These are phyloP conservation scores for Bubo bubo DNA, from an alignment of 2,113 vertebrate genomes.

Conservation along the genomic window DNA sequence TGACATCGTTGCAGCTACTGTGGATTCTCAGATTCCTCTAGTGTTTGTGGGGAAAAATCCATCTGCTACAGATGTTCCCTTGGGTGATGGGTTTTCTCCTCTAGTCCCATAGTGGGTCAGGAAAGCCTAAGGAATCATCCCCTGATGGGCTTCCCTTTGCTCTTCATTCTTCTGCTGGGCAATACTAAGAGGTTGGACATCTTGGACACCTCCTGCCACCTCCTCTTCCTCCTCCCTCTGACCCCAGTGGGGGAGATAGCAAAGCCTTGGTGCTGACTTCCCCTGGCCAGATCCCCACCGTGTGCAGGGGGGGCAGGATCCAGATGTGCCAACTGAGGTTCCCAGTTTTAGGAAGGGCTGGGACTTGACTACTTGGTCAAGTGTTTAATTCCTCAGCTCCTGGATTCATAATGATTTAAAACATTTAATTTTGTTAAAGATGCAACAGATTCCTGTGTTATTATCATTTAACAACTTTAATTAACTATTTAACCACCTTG, in stretches of 20 bases:
- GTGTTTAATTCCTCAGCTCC: background rate
- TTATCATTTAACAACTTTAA: background rate
- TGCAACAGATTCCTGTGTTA: background rate
- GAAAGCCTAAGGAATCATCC: background rate
- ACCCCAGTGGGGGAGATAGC: rapidly evolving
- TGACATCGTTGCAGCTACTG: slow-evolving; percentile 26
- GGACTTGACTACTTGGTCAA: background rate
- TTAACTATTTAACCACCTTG: background rate
- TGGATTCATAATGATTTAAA: background rate
- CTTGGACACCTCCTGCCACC: background rate
- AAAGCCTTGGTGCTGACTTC: rapidly evolving
- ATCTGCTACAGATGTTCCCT: background rate
- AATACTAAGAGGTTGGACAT: background rate
- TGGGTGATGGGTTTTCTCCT: background rate
- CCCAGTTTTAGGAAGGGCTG: background rate
- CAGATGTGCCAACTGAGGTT: background rate
- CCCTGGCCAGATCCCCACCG: rapidly evolving
- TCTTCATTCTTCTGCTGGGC: background rate
- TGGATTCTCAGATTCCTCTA: background rate
- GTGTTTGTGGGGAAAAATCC: slow-evolving; percentile 15
- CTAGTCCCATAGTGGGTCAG: background rate
- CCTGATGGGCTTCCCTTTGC: background rate
- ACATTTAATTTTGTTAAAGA: background rate
- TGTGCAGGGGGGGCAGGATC: background rate
- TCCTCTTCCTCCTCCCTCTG: background rate